phyloP scores from a whole-genome alignment of 2,888 invertebrate genomes.

The Eupithecia tripunctaria region DNA sequence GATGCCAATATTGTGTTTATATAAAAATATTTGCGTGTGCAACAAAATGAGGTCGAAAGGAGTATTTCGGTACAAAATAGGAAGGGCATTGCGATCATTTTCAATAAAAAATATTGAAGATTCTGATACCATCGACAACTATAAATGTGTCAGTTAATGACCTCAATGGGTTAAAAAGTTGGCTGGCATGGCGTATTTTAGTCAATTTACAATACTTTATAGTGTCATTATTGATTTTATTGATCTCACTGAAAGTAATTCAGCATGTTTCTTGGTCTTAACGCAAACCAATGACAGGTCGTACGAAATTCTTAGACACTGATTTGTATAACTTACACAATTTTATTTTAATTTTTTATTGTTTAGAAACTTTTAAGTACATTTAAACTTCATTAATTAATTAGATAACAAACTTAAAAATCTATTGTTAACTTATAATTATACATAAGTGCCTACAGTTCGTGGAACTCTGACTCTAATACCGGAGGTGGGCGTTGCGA shows the following conservation, averaged over 20 bases:
- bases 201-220: neutral
- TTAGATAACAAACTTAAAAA: too few relatives aligned
- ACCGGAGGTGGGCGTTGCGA: too few relatives aligned
- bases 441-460: too few relatives aligned
- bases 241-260: neutral
- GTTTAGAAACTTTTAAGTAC: too few relatives aligned
- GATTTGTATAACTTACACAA: too few relatives aligned
- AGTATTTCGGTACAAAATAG: neutral
- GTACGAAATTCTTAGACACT: neutral
- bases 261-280: neutral
- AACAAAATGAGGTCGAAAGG: neutral
- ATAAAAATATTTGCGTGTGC: slow-evolving; percentile 2
- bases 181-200: neutral
- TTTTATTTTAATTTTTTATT: too few relatives aligned
- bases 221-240: too few relatives aligned
- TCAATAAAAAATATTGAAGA: neutral
- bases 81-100: neutral
- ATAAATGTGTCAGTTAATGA: neutral
- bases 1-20: slow-evolving; percentile 50
- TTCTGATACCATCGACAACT: neutral
- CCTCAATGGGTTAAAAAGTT: neutral
- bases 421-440: too few relatives aligned
- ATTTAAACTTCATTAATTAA: too few relatives aligned
- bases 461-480: too few relatives aligned
- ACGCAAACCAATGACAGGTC: neutral